phyloP scores from a whole-genome alignment of 2,888 invertebrate species.

The Cryptops parisi region DNA sequence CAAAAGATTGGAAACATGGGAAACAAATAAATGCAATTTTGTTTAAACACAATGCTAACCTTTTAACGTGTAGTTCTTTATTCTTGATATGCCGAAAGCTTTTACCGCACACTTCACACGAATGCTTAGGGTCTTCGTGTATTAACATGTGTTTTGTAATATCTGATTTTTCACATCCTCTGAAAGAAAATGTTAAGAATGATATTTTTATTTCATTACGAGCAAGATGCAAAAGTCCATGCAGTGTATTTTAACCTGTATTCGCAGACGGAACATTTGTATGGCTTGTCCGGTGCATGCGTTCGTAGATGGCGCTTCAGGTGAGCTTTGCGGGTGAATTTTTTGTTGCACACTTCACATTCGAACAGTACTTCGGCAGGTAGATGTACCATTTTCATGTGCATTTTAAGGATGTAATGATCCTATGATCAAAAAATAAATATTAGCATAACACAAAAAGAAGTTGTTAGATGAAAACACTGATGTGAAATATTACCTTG shows the following conservation, averaged over 20 bases:
- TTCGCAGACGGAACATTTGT: conserved; percentile 32
- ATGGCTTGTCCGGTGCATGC: conserved; percentile 32
- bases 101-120: conserved; percentile 32
- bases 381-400: conserved; percentile 34
- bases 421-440: conserved; percentile 27
- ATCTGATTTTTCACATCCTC: conserved; percentile 34
- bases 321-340: conserved; percentile 34
- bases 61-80: conserved; percentile 33
- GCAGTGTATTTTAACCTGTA: conserved; percentile 27
- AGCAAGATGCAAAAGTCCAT: background rate
- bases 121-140: conserved; percentile 33
- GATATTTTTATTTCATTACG: background rate
- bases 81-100: conserved; percentile 33
- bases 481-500: conserved; percentile 28
- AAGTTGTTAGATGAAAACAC: too few relatives aligned
- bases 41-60: conserved; percentile 26
- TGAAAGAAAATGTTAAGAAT: too few relatives aligned
- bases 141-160: conserved; percentile 33
- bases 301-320: conserved; percentile 32
- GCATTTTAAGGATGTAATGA: conserved; percentile 34
- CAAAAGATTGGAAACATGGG: too few relatives aligned
- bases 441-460: too few relatives aligned
- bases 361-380: conserved; percentile 32
- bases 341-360: conserved; percentile 31
- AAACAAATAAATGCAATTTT: too few relatives aligned